Base-by-base conservation (phyloP, 1,140 invertebrate genomes). In the Tribolium madens region DNA sequence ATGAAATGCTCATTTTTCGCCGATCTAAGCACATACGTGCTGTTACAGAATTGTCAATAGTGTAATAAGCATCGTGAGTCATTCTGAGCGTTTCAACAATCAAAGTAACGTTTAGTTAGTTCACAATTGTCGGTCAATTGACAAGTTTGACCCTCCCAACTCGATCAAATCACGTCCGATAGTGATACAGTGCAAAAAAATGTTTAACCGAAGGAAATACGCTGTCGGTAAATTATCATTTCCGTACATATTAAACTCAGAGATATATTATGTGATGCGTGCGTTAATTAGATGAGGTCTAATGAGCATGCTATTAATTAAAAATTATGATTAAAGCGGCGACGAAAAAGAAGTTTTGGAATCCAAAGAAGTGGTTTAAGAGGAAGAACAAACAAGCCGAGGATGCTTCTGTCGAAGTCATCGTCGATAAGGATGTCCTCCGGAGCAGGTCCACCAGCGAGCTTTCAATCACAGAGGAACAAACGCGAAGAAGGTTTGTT, bases 401-500 rank as follows among this genome's bases (percentile, higher is more conserved):
- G 42, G 80, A 80, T 68, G 68, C 52, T 36, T 64, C 77, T 13
- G 71, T 78, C 7, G 80, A 79, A 42, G 70, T 69, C 46, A 76
- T 78, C 31, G 50, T 33, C 50, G 74, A 77, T 4, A 81, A 79
- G 13, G 89, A 88, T 73, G 89, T 89, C 78, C 87, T 87, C 77
- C 89, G 89, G 81, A 92, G 90, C 84, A 87, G 90, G 79, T 92
- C 91, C 82, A 91, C 91, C 76, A 92, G 91, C 80, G 91, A 92
- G 83, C 87, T 92, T 2, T 89, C 92, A 42, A 90, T 87, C 4
- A 87, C 88, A 15, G 87, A 87, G 18, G 88, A 83, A 81, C 86
- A 81, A 73, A 86, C 82, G 14, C 87, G 88, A 81, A 88, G 86
- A 76, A 89, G 88, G 88, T 89, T 70, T 57, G 52, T 50, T 14